A percentile compares a stretch with the other conserved stretches of the same genome.
phyloP scores from a whole-genome alignment of 2,797 vertebrate species.

The Pangasius macronema region DNA sequence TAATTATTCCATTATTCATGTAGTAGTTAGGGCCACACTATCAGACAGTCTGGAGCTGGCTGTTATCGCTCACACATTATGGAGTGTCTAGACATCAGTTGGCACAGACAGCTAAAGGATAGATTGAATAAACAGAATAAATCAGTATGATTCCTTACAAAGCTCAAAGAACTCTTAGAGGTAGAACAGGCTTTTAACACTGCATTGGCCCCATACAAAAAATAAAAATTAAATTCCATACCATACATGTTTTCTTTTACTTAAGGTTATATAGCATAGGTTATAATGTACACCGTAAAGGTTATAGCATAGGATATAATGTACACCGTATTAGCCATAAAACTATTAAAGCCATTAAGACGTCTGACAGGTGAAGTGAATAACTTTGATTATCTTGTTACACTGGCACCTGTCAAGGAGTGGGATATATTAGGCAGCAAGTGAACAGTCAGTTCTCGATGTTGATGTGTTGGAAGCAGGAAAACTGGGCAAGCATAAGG shows the following conservation, averaged over 20 bases:
- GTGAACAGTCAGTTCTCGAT: too few species aligned
- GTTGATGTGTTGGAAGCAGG: too few species aligned
- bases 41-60: slow-evolving; percentile 21
- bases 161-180: neutral
- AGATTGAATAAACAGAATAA: neutral
- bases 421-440: too few species aligned
- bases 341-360: too few species aligned
- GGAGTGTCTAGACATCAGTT: slow-evolving; percentile 13
- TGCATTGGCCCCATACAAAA: neutral
- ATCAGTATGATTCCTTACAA: neutral
- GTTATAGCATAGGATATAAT: neutral
- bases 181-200: neutral
- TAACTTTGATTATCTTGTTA: too few species aligned
- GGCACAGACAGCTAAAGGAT: slow-evolving; percentile 8
- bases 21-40: slow-evolving; percentile 46
- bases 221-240: neutral
- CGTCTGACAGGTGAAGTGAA: too few species aligned
- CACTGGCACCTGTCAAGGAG: too few species aligned
- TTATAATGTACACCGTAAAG: neutral
- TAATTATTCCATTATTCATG: slow-evolving; percentile 37
- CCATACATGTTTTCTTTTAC: neutral
- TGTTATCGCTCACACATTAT: slow-evolving; percentile 32
- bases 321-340: too few species aligned
- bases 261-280: neutral
- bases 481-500: too few species aligned